These are phyloP conservation scores for Rhodeus uyekii DNA, from an alignment of 2,797 vertebrate genomes.

Conservation along the genomic window DNA sequence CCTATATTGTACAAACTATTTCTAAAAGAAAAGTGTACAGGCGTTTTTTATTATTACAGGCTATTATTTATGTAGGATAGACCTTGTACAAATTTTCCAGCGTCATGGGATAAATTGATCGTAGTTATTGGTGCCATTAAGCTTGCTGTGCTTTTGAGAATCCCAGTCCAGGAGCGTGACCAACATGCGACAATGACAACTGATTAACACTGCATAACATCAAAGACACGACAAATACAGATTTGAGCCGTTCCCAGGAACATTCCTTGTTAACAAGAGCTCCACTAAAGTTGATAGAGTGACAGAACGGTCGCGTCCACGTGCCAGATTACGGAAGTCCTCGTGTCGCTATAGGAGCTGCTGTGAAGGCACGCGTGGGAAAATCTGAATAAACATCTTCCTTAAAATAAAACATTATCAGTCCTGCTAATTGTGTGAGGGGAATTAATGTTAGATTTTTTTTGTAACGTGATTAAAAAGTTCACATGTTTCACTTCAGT, in stretches of 20 bases:
- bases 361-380: constrained; percentile 30
- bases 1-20: not conserved
- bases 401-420: not conserved
- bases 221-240: constrained; percentile 19
- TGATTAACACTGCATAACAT: constrained; percentile 46
- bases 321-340: constrained; percentile 30
- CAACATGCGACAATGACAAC: constrained; percentile 41
- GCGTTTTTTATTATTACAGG: not conserved
- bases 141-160: too few relatives aligned
- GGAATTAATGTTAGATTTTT: not conserved
- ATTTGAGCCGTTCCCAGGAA: not conserved
- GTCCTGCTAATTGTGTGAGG: too few relatives aligned
- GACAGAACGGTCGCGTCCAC: constrained; percentile 29
- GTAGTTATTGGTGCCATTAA: too few relatives aligned
- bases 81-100: not conserved
- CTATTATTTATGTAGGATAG: not conserved
- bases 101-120: too few relatives aligned
- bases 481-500: not conserved
- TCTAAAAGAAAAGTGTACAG: too few relatives aligned
- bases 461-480: not conserved
- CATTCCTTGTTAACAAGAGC: constrained; percentile 7
- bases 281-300: not conserved
- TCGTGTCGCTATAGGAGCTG: not conserved
- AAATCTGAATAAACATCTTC: not conserved
- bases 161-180: constrained; percentile 31